phyloP scores from a whole-genome alignment of 2,888 invertebrate species.

The Tyria jacobaeae region DNA sequence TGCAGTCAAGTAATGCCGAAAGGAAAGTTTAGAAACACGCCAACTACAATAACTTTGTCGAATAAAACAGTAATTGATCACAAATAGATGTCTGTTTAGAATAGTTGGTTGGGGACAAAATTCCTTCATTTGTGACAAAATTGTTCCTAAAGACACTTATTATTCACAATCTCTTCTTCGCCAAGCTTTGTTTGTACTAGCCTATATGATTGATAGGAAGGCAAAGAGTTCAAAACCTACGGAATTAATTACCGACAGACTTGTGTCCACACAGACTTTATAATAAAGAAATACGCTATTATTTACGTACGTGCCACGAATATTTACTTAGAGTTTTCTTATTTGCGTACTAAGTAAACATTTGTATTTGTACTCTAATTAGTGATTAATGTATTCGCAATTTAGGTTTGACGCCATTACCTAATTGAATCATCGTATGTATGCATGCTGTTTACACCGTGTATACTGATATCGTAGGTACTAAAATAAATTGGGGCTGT shows the following conservation, averaged over 20 bases:
- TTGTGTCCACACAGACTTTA: background rate
- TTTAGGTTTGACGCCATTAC: slow-evolving; percentile 3
- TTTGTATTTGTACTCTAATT: slow-evolving; percentile 12
- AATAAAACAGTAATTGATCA: background rate
- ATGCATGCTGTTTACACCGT: background rate
- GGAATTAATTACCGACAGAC: background rate
- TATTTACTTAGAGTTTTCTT: background rate
- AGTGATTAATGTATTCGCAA: slow-evolving; percentile 18
- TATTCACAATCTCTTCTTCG: too few relatives aligned
- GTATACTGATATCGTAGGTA: slow-evolving; percentile 52
- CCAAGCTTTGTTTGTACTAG: too few relatives aligned
- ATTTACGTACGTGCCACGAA: background rate
- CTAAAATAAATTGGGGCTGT: slow-evolving; percentile 42
- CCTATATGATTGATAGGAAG: too few relatives aligned
- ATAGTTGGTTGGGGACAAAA: background rate
- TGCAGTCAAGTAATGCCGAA: background rate
- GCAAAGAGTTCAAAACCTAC: background rate
- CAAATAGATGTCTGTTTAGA: background rate
- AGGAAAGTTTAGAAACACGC: background rate
- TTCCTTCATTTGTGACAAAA: too few relatives aligned
- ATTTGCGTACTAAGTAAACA: too few relatives aligned
- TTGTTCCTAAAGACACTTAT: too few relatives aligned
- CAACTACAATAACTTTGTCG: background rate
- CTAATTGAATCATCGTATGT: slow-evolving; percentile 39
- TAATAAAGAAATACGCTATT: background rate